phyloP scores from a whole-genome alignment of 2,888 invertebrate genomes.

The Galeruca laticollis region DNA sequence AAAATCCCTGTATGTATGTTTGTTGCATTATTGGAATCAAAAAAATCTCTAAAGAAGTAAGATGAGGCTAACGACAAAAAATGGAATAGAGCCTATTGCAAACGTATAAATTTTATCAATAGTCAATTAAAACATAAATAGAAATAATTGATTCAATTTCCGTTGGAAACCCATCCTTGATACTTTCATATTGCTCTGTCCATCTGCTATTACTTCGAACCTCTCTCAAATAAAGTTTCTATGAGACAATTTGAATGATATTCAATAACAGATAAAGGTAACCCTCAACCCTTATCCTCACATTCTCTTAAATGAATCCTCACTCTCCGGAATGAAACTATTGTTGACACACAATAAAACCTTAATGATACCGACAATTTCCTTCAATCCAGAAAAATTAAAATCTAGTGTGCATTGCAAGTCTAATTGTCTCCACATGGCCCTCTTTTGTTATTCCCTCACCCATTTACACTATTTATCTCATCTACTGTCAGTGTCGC shows the following conservation, averaged over 20 bases:
- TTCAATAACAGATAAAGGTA: slow-evolving; percentile 25
- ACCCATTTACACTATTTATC: slow-evolving; percentile 30
- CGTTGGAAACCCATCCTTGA: too few relatives aligned
- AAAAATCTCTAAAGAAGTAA: too few relatives aligned
- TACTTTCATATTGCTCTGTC: not conserved
- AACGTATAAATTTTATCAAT: too few relatives aligned
- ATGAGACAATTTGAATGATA: slow-evolving; percentile 1
- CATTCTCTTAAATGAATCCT: slow-evolving; percentile 22
- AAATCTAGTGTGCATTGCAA: slow-evolving; percentile 30
- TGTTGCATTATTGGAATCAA: too few relatives aligned
- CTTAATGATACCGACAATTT: slow-evolving; percentile 36
- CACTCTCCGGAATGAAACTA: slow-evolving; percentile 20
- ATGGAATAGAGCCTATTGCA: too few relatives aligned
- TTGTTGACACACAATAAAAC: slow-evolving; percentile 38
- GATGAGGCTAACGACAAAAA: too few relatives aligned
- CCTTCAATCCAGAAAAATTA: slow-evolving; percentile 30
- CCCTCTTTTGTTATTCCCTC: slow-evolving; percentile 25
- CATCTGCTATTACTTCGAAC: not conserved
- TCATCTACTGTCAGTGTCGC: slow-evolving; percentile 25
- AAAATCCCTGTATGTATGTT: too few relatives aligned
- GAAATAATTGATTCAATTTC: too few relatives aligned
- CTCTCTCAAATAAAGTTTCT: not conserved
- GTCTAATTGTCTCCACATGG: slow-evolving; percentile 32
- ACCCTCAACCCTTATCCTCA: slow-evolving; percentile 24
- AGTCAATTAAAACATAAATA: too few relatives aligned